A percentile compares a stretch with the other conserved stretches of the same genome.
phyloP scores from a whole-genome alignment of 92 coral and sea anemone genomes.

The Heliopora coerulea region DNA sequence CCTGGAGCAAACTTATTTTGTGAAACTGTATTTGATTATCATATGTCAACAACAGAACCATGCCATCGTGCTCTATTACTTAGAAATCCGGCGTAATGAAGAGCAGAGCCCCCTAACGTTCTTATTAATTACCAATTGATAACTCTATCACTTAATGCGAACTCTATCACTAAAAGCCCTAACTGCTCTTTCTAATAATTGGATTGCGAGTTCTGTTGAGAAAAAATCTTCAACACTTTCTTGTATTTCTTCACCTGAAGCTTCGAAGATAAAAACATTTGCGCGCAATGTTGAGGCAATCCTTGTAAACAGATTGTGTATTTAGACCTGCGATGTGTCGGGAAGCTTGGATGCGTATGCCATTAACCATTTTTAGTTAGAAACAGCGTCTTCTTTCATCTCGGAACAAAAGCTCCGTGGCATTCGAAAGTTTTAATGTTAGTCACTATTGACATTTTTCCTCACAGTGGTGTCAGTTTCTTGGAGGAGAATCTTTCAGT shows the following conservation, averaged over 20 bases:
- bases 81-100: not conserved
- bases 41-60: slow-evolving; percentile 5
- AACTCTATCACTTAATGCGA: no score
- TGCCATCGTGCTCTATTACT: not conserved
- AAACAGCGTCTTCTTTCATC: not conserved
- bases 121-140: not conserved
- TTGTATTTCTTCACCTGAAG: not conserved
- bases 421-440: no score
- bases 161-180: no score
- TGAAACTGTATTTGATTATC: slow-evolving; percentile 8
- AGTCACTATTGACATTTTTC: no score
- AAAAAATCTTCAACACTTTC: no score
- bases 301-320: slow-evolving; percentile 21
- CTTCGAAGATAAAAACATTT: not conserved
- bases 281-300: not conserved
- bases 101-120: not conserved
- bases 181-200: no score
- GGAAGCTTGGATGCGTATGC: slow-evolving; percentile 8
- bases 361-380: slow-evolving; percentile 28
- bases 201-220: no score
- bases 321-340: slow-evolving; percentile 5
- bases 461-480: no score
- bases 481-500: no score
- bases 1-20: no score
- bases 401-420: not conserved